phyloP scores from a whole-genome alignment of 2,797 vertebrate species.

The Hypotaenidia philippensis region DNA sequence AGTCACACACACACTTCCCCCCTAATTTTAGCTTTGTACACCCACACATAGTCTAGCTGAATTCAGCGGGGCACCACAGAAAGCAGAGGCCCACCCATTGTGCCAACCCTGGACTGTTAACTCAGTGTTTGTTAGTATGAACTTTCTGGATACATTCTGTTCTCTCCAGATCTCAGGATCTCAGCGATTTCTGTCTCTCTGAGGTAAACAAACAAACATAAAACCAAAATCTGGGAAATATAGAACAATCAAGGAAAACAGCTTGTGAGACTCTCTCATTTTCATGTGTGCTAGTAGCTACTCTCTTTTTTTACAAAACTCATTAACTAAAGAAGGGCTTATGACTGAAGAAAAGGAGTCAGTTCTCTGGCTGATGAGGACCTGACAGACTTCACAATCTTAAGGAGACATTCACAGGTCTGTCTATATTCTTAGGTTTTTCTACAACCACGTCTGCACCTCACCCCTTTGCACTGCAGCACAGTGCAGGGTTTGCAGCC shows the following conservation, averaged over 20 bases:
- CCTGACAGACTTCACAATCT: not conserved
- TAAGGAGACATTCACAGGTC: not conserved
- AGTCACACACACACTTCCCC: not conserved
- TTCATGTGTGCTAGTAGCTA: not conserved
- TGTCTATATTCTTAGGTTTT: not conserved
- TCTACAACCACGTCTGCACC: accelerated
- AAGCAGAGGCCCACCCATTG: not conserved
- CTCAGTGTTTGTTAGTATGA: not conserved
- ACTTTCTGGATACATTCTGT: not conserved
- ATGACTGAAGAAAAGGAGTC: not conserved
- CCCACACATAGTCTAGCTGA: not conserved
- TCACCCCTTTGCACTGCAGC: accelerated
- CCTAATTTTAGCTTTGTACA: not conserved
- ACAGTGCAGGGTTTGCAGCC: accelerated
- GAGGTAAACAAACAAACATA: not conserved
- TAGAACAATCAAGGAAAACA: not conserved
- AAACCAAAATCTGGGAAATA: not conserved
- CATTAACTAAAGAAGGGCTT: not conserved
- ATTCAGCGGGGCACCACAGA: not conserved
- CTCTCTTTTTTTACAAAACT: too few relatives aligned
- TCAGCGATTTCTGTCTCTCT: not conserved
- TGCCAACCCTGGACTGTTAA: not conserved
- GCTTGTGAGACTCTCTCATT: not conserved
- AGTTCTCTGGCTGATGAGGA: not conserved
- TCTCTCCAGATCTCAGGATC: not conserved